Percentiles rank a stretch among this genome's conserved stretches.
Conservation (phyloP, 2,888 invertebrate genomes). For the Cotesia congregata region DNA sequence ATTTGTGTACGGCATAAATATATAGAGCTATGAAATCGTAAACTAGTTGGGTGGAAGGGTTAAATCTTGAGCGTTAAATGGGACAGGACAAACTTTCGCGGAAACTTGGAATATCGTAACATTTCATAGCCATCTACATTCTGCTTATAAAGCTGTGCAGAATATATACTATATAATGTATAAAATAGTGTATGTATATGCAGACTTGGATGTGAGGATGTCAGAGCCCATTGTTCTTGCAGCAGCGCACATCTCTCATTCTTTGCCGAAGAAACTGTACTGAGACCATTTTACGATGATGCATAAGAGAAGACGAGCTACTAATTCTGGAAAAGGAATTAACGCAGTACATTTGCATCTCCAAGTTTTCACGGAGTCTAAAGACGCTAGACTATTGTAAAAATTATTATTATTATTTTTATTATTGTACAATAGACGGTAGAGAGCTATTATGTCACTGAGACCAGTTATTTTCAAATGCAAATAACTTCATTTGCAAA, state of each 20-base stretch:
- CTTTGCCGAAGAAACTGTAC: conserved; percentile 15
- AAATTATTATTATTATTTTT: conserved; percentile 27
- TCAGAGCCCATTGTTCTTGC: conserved; percentile 1
- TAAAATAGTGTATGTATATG: conserved; percentile 20
- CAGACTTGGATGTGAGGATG: conserved; percentile 28
- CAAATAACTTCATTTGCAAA: conserved; percentile 32
- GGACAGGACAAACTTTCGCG: conserved; percentile 57
- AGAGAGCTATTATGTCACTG: conserved; percentile 7
- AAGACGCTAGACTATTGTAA: conserved; percentile 30
- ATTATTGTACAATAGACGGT: conserved; percentile 4
- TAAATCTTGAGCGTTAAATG: conserved; percentile 63
- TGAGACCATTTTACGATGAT: conserved; percentile 37
- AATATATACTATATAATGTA: conserved; percentile 25
- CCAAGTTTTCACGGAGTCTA: conserved; percentile 11
- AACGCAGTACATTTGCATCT: conserved; percentile 37
- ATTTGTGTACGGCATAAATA: conserved; percentile 11
- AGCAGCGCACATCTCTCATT: conserved; percentile 10
- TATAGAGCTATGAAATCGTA: conserved; percentile 52
- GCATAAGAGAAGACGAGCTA: conserved; percentile 32
- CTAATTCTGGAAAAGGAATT: conserved; percentile 36
- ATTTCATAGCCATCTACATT: conserved; percentile 52
- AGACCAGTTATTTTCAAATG: conserved; percentile 20
- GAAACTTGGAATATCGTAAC: conserved; percentile 60
- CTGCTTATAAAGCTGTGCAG: conserved; percentile 21
- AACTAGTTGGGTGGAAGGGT: conserved; percentile 59